Percentiles rank a stretch among this genome's conserved stretches.
These are phyloP conservation scores for Myrmecobius fasciatus DNA, from an alignment of 2,113 vertebrate genomes.

Conservation along the genomic window DNA sequence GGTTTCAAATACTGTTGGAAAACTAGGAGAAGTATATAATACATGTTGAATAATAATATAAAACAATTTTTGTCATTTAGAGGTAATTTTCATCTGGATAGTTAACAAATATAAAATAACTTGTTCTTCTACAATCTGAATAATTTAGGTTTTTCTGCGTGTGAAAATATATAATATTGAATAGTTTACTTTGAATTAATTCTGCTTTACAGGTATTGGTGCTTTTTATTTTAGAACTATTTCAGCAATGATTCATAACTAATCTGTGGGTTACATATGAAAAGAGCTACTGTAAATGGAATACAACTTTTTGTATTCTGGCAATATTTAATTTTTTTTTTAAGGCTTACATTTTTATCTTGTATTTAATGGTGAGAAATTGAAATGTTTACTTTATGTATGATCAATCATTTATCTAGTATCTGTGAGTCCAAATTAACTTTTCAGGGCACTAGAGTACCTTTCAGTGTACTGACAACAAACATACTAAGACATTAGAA, in stretches of 20 bases:
- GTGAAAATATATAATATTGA: background rate
- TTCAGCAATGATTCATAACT: background rate
- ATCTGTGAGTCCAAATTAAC: constrained; percentile 21
- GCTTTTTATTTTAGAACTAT: background rate
- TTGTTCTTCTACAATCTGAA: background rate
- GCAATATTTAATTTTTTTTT: background rate
- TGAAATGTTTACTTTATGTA: constrained; percentile 30
- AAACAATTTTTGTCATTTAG: background rate
- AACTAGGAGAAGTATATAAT: background rate
- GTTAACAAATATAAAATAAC: background rate
- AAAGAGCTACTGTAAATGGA: background rate
- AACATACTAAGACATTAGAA: background rate
- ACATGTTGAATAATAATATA: background rate
- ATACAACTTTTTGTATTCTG: background rate
- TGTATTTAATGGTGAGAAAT: background rate
- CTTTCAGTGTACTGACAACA: background rate
- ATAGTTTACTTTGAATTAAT: background rate
- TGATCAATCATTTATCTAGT: background rate
- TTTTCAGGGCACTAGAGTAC: background rate
- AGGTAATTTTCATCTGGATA: background rate
- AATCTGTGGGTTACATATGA: background rate
- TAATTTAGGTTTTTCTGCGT: background rate
- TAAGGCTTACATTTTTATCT: constrained; percentile 21
- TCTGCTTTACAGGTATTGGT: background rate
- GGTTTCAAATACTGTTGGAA: too few relatives aligned